A percentile compares a stretch with the other conserved stretches of the same genome.
These are phyloP conservation scores for Agriotes lineatus DNA, from an alignment of 2,888 invertebrate species.

Conservation along the genomic window DNA sequence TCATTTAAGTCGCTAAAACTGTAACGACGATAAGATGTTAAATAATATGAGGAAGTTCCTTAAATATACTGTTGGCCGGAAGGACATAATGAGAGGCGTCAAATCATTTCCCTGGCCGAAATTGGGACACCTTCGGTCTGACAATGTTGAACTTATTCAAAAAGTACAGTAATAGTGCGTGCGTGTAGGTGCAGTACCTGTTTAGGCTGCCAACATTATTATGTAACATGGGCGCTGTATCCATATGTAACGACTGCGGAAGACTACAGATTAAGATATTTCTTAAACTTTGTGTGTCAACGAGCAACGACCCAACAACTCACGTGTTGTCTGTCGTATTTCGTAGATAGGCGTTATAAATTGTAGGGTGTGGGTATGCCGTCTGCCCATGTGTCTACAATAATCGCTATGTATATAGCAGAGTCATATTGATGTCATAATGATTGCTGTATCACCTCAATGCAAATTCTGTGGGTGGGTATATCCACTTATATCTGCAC, in stretches of 20 bases:
- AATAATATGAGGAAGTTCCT: no score
- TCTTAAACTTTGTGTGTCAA: slow-evolving; percentile 18
- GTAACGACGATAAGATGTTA: no score
- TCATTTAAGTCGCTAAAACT: no score
- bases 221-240: slow-evolving; percentile 20
- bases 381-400: no score
- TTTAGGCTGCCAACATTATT: slow-evolving; percentile 1
- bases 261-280: slow-evolving; percentile 17
- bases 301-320: slow-evolving; percentile 8
- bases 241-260: slow-evolving; percentile 7
- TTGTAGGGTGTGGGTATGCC: no score
- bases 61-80: background rate
- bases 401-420: no score
- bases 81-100: background rate
- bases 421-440: no score
- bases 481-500: no score
- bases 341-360: background rate
- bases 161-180: background rate
- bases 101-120: background rate
- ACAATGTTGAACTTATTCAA: slow-evolving; percentile 6
- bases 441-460: no score
- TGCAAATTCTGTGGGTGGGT: no score
- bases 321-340: slow-evolving; percentile 15
- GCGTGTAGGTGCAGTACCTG: slow-evolving; percentile 17
- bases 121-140: background rate